Evolutionary conservation across 2,113 vertebrate genomes (phyloP), one percentile per base, ranked within the genome.

Genomic region (Nesogale talazaci): DNA sequence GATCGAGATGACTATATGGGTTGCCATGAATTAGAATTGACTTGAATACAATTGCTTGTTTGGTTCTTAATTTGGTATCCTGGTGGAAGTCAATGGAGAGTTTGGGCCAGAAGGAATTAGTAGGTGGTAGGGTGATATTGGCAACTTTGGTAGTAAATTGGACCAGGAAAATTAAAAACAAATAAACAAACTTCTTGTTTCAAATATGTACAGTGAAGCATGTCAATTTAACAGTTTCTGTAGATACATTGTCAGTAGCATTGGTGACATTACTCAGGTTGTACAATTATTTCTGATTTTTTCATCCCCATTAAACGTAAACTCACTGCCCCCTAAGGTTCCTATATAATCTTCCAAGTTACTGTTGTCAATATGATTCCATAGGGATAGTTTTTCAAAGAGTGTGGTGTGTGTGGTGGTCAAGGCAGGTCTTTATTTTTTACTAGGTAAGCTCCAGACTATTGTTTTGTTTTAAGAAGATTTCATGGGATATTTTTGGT

Each of bases 91-190:
- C 46, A 83, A 63, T 38, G 69, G 22, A 52, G 80, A 83, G 23
- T n/a, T 90, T 61, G 83, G 46, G 20, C 19, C 82, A 20, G n/a
- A 52, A 52, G 69, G 11, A 16, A 20, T 2, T 72, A 17, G n/a
- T 34, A 72, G 17, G 16, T 20, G n/a, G n/a, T 72, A 72, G 34
- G 6, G 16, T 20, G n/a, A 17, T 72, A 72, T 72, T 72, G 34
- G 25, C 87, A 90, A 61, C 74, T 70, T 72, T 69, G 86, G 81
- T 31, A 88, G 82, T 91, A 36, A 65, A 57, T 57, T 34, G 78
- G 10, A 77, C 88, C 19, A 67, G 77, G 92, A 6, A 36, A 86
- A 92, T 80, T 77, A 84, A 72, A 75, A 52, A 61, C 34, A 52
- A 52, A 8, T 52, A 52, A 52, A 52, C 10, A 52, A 52, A 52